phyloP scores from a whole-genome alignment of 2,888 invertebrate species.

The Fragum whitleyi region DNA sequence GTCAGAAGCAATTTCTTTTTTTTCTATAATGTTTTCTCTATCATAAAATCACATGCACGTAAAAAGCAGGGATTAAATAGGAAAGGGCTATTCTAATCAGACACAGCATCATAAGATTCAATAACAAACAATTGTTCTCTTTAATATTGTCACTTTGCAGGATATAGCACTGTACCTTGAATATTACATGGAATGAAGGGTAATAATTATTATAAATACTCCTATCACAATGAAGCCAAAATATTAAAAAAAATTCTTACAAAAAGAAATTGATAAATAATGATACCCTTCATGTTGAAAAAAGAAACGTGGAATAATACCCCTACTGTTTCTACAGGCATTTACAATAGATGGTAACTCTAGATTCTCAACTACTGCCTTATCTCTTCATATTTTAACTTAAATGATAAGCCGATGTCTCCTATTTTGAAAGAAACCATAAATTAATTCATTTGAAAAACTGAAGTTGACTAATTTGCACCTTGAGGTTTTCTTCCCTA shows the following conservation, averaged over 20 bases:
- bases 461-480: conserved; percentile 26
- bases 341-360: not conserved
- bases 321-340: not conserved
- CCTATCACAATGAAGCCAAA: not conserved
- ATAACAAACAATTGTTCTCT: too few relatives aligned
- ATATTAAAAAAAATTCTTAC: not conserved
- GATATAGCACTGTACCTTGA: too few relatives aligned
- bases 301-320: not conserved
- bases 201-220: conserved; percentile 1
- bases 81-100: too few relatives aligned
- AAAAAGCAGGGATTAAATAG: too few relatives aligned
- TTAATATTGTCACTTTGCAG: too few relatives aligned
- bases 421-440: conserved; percentile 53
- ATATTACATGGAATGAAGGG: not conserved
- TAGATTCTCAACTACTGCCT: not conserved
- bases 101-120: too few relatives aligned
- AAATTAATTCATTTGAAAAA: conserved; percentile 51
- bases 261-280: not conserved
- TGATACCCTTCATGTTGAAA: not conserved
- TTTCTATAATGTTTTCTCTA: too few relatives aligned
- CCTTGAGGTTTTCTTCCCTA: not conserved
- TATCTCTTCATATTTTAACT: conserved; percentile 21
- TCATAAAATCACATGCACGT: too few relatives aligned
- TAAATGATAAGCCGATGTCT: conserved; percentile 37
- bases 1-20: too few relatives aligned